Percentiles rank a stretch among this genome's conserved stretches.
These are phyloP conservation scores for Nephrotoma appendiculata DNA, from an alignment of 2,888 invertebrate species.

Conservation along the genomic window DNA sequence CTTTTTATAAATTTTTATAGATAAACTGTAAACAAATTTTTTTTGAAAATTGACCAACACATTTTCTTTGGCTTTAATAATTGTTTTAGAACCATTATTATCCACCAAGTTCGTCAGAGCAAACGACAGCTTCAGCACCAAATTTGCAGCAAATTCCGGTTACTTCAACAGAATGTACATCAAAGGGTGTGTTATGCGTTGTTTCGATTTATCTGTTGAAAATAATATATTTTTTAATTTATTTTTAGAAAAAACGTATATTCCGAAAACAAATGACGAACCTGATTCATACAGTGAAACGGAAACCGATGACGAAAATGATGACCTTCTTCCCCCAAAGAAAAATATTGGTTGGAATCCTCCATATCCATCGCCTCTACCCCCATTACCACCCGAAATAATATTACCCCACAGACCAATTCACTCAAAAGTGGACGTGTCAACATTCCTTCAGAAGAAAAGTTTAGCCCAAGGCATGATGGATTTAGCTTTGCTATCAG, in stretches of 20 bases:
- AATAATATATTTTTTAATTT: neutral
- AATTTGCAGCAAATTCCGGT: neutral
- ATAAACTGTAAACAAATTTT: neutral
- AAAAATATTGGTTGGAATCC: neutral
- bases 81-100: neutral
- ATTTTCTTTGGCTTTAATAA: neutral
- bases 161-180: neutral
- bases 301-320: neutral
- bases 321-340: neutral
- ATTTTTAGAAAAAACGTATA: neutral
- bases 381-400: neutral
- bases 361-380: neutral
- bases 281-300: neutral
- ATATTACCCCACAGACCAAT: neutral
- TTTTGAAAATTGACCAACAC: neutral
- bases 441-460: conserved; percentile 29
- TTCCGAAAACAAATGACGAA: neutral
- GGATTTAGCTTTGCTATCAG: conserved; percentile 28
- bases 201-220: neutral
- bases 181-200: neutral
- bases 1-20: neutral
- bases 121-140: neutral
- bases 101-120: neutral
- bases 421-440: conserved; percentile 17
- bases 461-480: conserved; percentile 31